Percentiles rank a stretch among this genome's conserved stretches.
Conservation (phyloP, 37 sponge, comb jelly and placozoan species). For the Lycopodina hypogea region DNA sequence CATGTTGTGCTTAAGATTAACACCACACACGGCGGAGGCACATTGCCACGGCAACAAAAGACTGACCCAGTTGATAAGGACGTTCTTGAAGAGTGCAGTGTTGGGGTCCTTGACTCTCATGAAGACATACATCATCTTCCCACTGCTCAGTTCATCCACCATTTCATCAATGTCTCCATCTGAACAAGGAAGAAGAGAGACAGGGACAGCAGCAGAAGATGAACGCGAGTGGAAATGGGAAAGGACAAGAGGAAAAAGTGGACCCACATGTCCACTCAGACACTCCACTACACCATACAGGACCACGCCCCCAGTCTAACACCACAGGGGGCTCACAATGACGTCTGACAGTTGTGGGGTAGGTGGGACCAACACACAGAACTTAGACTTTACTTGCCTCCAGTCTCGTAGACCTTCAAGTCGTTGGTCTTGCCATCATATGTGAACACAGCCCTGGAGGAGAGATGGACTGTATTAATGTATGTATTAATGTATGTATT, state of each 20-base stretch:
- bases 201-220: background rate
- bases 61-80: slow-evolving; percentile 86
- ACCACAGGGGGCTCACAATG: no score
- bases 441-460: slow-evolving; percentile 81
- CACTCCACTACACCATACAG: background rate
- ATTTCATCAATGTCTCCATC: slow-evolving; percentile 84
- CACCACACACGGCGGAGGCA: no score
- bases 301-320: no score
- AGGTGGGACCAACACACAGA: background rate
- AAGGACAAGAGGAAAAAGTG: background rate
- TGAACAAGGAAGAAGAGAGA: background rate
- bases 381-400: slow-evolving; percentile 45
- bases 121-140: slow-evolving; percentile 84
- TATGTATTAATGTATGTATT: no score
- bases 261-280: background rate
- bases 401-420: slow-evolving; percentile 77
- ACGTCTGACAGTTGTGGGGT: no score
- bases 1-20: no score
- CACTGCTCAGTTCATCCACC: slow-evolving; percentile 78
- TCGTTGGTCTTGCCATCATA: slow-evolving; percentile 79
- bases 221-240: background rate
- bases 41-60: no score
- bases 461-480: no score
- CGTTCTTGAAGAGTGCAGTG: slow-evolving; percentile 78
- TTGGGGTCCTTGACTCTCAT: slow-evolving; percentile 79